phyloP scores from a whole-genome alignment of 2,113 vertebrate genomes.

The Xiphophorus hellerii region DNA sequence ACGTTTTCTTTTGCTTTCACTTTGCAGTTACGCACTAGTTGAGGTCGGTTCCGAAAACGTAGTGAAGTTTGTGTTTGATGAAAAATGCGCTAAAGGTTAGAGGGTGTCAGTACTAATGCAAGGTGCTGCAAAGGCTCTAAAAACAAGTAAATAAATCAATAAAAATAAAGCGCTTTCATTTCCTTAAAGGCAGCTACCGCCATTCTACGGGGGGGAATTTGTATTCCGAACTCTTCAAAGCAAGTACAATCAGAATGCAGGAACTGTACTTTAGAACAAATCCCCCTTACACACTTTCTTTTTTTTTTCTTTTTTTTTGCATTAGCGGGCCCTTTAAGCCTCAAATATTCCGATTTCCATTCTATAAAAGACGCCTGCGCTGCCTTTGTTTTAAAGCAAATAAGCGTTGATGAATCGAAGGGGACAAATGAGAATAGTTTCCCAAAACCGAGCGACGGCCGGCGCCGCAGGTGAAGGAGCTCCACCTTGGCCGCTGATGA shows the following conservation, averaged over 20 bases:
- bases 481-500: slow-evolving; percentile 29
- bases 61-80: neutral
- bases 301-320: neutral
- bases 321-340: slow-evolving; percentile 1
- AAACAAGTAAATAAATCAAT: slow-evolving; percentile 25
- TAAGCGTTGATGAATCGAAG: slow-evolving; percentile 44
- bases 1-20: neutral
- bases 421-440: slow-evolving; percentile 47
- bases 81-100: neutral
- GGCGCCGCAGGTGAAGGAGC: slow-evolving; percentile 37
- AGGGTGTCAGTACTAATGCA: neutral
- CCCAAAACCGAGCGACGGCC: slow-evolving; percentile 4
- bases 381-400: slow-evolving; percentile 32
- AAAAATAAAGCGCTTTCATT: slow-evolving; percentile 13
- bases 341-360: neutral
- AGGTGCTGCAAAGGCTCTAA: neutral
- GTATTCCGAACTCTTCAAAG: slow-evolving; percentile 10
- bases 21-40: neutral
- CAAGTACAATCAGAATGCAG: neutral
- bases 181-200: slow-evolving; percentile 12
- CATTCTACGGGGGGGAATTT: slow-evolving; percentile 7
- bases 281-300: neutral
- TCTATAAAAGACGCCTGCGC: slow-evolving; percentile 23
- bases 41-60: neutral
- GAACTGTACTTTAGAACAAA: neutral